These are phyloP conservation scores for Alethe diademata DNA, from an alignment of 2,113 vertebrate species.

Conservation along the genomic window DNA sequence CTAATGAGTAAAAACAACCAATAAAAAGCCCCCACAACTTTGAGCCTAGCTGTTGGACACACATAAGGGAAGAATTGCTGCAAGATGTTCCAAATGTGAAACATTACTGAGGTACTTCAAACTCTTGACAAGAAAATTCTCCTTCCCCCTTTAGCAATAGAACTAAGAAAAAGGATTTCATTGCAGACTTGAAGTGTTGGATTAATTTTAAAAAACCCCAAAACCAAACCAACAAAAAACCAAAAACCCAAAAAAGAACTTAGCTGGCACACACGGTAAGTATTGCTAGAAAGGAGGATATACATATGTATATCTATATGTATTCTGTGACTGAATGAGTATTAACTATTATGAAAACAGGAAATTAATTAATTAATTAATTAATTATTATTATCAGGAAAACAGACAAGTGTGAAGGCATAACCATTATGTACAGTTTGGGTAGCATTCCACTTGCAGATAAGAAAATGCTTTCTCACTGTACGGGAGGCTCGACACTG, in stretches of 20 bases:
- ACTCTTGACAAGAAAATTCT: not conserved
- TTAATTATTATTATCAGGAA: not conserved
- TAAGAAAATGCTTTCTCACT: not conserved
- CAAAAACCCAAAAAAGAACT: not conserved
- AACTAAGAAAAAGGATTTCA: not conserved
- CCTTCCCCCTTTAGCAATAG: not conserved
- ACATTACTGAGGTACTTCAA: not conserved
- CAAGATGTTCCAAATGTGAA: not conserved
- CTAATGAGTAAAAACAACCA: not conserved
- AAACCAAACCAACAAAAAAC: not conserved
- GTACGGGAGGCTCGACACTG: not conserved
- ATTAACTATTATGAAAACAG: not conserved
- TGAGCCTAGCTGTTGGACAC: not conserved
- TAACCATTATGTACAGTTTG: not conserved
- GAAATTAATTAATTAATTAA: no score
- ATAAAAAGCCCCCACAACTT: not conserved
- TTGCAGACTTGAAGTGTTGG: not conserved
- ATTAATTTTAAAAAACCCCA: fast-evolving
- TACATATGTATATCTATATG: no score
- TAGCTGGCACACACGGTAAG: fast-evolving
- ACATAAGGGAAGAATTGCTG: not conserved
- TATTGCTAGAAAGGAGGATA: not conserved
- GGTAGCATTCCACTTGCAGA: not conserved
- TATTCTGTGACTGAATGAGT: not conserved
- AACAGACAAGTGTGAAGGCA: not conserved